Percentiles rank a stretch among this genome's conserved stretches.
Conservation (phyloP, 35 echinoderm and acorn worm genomes). For the Lytechinus pictus region DNA sequence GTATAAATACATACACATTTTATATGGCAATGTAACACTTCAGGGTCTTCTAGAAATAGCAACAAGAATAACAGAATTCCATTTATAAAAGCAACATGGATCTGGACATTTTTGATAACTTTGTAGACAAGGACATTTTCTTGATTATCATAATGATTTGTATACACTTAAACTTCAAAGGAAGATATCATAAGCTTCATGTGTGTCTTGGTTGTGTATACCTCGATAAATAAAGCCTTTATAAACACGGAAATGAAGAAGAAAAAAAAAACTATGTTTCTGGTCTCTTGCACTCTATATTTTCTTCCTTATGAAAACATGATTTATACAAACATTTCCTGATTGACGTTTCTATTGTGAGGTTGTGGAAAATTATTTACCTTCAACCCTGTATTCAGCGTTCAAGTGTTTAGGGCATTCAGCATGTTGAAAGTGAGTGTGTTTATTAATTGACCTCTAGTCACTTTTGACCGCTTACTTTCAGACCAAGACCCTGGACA, state of each 20-base stretch:
- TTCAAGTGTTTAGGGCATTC: not conserved
- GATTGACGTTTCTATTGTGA: not conserved
- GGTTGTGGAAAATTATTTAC: not conserved
- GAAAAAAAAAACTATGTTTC: not conserved
- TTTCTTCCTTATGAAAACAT: not conserved
- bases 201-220: too few species aligned
- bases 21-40: too few species aligned
- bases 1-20: too few species aligned
- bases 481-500: not conserved
- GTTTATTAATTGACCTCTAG: not conserved
- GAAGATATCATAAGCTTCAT: too few species aligned
- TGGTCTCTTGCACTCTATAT: not conserved
- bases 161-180: too few species aligned
- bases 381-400: not conserved
- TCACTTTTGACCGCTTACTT: not conserved
- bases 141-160: too few species aligned
- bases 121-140: too few species aligned
- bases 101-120: too few species aligned
- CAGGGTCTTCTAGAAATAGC: too few species aligned
- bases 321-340: not conserved
- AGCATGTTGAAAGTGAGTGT: not conserved
- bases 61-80: too few species aligned
- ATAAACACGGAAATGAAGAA: not conserved
- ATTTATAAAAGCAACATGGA: too few species aligned
- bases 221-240: too few species aligned